Base-by-base conservation (phyloP, 2,797 vertebrate species). In the Aeoliscus strigatus region DNA sequence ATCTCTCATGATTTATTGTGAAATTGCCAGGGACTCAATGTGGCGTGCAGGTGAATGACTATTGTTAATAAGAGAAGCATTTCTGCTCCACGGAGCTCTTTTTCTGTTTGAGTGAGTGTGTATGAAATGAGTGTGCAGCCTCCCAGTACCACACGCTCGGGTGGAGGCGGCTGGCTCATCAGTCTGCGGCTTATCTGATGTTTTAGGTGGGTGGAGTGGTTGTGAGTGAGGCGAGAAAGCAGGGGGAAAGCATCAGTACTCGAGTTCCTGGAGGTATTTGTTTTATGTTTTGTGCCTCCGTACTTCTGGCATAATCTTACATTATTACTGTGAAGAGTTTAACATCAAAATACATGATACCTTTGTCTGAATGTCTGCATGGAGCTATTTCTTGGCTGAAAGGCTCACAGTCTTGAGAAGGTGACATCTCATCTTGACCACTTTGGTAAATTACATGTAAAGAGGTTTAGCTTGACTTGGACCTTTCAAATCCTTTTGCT, bases 1-100 rank as follows among this genome's bases (percentile, higher is more conserved):
- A 63, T 66, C 70, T 64, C 75, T 73, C 51, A 39, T 82, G 80
- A 86, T 86, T 85, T 83, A 84, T 84, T 75, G 81, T 77, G 73
- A 82, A 83, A 86, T 86, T 84, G 80, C 82, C 74, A 75, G 60
- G 62, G 75, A 84, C 79, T 85, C 82, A 84, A 81, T 84, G 82
- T 80, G 79, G 72, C 77, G 57, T 85, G 83, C 86, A 86, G 84
- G 85, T 88, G 85, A 86, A 84, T 84, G 85, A 83, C 81, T 81
- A 85, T 80, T 79, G 75, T 81, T 86, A 85, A 88, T 89, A 86
- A 87, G 82, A 86, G 83, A 60, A 78, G 72, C 71, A 73, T 84
- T 87, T 87, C 79, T 87, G 85, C 83, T 84, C 80, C 81, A 80
- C 66, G 30, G 83, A 82, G 81, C 75, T 80, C 74, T 81, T 82